These are phyloP conservation scores for Oceanodroma tethys DNA, from an alignment of 2,113 vertebrate species.

Conservation along the genomic window DNA sequence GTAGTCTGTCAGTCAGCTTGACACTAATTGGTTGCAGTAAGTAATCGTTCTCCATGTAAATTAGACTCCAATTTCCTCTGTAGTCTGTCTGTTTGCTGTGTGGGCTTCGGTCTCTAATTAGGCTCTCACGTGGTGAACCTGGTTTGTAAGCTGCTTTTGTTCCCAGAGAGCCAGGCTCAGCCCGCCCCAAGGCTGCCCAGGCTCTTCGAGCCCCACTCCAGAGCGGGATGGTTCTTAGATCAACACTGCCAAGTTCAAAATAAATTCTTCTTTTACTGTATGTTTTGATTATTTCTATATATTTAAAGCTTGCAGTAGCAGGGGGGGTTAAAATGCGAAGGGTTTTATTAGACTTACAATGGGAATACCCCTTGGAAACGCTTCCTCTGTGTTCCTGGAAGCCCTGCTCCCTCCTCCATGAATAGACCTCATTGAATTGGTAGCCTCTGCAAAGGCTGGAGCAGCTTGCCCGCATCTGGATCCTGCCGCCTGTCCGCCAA, in stretches of 20 bases:
- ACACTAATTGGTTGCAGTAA: slow-evolving; percentile 66
- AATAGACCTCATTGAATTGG: neutral
- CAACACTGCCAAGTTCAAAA: neutral
- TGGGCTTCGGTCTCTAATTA: slow-evolving; percentile 57
- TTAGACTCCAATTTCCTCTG: slow-evolving; percentile 63
- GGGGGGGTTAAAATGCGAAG: neutral
- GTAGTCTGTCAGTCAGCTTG: slow-evolving; percentile 63
- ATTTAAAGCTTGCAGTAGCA: neutral
- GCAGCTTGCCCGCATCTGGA: neutral
- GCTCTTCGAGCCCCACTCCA: accelerated
- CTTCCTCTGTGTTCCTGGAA: neutral
- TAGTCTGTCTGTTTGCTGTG: slow-evolving; percentile 57
- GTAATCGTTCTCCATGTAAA: slow-evolving; percentile 66
- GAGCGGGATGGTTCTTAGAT: neutral
- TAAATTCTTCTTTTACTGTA: neutral
- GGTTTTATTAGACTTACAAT: neutral
- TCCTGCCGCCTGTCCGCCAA: neutral
- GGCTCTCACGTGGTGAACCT: slow-evolving; percentile 41
- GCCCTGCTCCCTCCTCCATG: neutral
- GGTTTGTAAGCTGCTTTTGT: slow-evolving; percentile 57
- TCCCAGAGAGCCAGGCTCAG: neutral
- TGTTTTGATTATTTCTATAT: neutral
- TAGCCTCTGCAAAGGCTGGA: neutral
- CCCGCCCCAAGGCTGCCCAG: neutral
- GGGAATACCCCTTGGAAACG: neutral